These are phyloP conservation scores for Mormyrus iriodes DNA, from an alignment of 2,113 vertebrate species.

Conservation along the genomic window DNA sequence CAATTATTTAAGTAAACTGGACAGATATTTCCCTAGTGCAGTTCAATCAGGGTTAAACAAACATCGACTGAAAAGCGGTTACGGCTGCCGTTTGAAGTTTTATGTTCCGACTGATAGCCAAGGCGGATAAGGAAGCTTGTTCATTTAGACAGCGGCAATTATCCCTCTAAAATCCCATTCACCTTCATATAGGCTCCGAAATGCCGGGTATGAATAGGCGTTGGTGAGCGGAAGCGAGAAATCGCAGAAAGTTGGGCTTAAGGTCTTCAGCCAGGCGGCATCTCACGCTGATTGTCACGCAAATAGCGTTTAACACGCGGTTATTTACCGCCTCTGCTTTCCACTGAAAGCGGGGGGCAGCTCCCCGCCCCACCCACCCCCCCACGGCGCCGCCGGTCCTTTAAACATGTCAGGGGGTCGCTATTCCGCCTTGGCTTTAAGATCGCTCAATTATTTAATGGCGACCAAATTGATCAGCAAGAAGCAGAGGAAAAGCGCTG, in stretches of 20 bases:
- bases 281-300: neutral
- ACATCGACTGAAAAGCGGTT: slow-evolving; percentile 17
- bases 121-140: slow-evolving; percentile 48
- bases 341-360: neutral
- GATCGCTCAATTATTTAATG: neutral
- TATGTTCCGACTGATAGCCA: slow-evolving; percentile 39
- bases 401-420: neutral
- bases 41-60: slow-evolving; percentile 28
- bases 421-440: neutral
- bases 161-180: slow-evolving; percentile 42
- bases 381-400: neutral
- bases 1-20: neutral
- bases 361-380: neutral
- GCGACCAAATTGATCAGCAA: neutral
- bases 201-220: slow-evolving; percentile 3
- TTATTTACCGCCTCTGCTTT: neutral
- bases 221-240: slow-evolving; percentile 5
- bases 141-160: slow-evolving; percentile 54
- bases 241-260: neutral
- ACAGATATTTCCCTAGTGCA: neutral
- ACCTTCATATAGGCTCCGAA: slow-evolving; percentile 29
- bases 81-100: slow-evolving; percentile 40
- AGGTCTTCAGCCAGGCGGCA: neutral
- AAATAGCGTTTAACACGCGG: slow-evolving; percentile 14
- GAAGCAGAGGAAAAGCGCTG: neutral